phyloP scores from a whole-genome alignment of 2,888 invertebrate genomes.

The Meteorus colon region DNA sequence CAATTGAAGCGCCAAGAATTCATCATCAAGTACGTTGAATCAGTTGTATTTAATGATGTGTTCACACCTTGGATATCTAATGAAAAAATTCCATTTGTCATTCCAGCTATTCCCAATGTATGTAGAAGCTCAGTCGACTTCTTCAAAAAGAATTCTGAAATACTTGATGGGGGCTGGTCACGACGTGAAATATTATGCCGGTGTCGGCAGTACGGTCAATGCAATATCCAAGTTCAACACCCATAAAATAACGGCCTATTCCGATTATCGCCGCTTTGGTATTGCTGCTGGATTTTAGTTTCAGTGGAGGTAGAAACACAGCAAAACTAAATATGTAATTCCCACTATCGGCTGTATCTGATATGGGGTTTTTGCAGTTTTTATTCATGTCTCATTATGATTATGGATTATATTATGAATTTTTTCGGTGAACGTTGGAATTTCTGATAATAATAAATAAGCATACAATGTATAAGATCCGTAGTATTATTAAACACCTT shows the following conservation, averaged over 20 bases:
- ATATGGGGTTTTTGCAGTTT: too few relatives aligned
- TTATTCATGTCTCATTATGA: too few relatives aligned
- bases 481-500: too few relatives aligned
- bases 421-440: too few relatives aligned
- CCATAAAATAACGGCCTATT: slow-evolving; percentile 62
- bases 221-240: slow-evolving; percentile 59
- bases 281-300: slow-evolving; percentile 58
- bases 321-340: too few relatives aligned
- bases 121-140: slow-evolving; percentile 62
- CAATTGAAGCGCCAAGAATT: slow-evolving; percentile 82
- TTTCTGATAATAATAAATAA: too few relatives aligned
- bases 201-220: slow-evolving; percentile 69
- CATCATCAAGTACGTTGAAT: slow-evolving; percentile 85
- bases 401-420: too few relatives aligned
- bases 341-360: too few relatives aligned
- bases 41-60: too few relatives aligned
- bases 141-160: slow-evolving; percentile 55
- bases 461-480: too few relatives aligned
- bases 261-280: slow-evolving; percentile 69
- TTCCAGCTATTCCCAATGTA: slow-evolving; percentile 68
- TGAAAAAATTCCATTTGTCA: slow-evolving; percentile 1
- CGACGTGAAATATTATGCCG: slow-evolving; percentile 56
- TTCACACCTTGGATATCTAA: too few relatives aligned
- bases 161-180: slow-evolving; percentile 62
- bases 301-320: not conserved